Base-by-base conservation (phyloP, 2,888 invertebrate species). In the Acanthopleura granulata region DNA sequence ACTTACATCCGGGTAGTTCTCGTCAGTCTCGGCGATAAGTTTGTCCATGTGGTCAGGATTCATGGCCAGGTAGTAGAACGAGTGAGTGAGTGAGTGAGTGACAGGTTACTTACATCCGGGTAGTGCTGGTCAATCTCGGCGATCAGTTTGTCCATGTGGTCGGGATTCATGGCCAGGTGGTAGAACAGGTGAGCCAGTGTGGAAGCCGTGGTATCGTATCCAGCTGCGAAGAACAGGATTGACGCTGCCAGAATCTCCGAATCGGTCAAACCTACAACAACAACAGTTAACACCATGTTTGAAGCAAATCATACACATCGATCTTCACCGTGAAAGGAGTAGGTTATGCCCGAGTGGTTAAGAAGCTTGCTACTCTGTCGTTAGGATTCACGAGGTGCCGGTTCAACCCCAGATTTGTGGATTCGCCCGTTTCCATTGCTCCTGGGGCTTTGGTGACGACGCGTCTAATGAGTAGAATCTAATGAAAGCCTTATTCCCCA, bases 151-250 rank as follows among this genome's bases (percentile, higher is more conserved):
- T 66, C 66, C 25, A 27, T 66, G 22, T 16, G 16, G 29, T 66
- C 66, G 1, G 22, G 66, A 27, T 66, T 66, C 25, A 27, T 15
- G 25, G 66, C 66, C 16, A 66, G 66, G 25, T 66, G 66, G 29
- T 66, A 66, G 29, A 66, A 27, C 18, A 25, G 22, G 25, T 66
- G 29, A 6, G 29, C 22, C 22, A 66, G 66, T 27, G 27, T 27
- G 18, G 66, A 27, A 25, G 27, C 22, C 66, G 66, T 66, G 29
- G 66, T 66, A 6, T 66, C 66, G 66, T 66, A 66, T 12, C 66
- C 66, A 1, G 66, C 66, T 6, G 29, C 29, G 25, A 66, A 66
- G 25, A 66, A 66, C 29, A 66, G 25, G 16, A 66, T 66, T 6
- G 66, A 18, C 1, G 25, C 66, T 14, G 66, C 66, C 29, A 27